Conservation (phyloP, 1,140 invertebrate species). For the Wasmannia auropunctata region DNA sequence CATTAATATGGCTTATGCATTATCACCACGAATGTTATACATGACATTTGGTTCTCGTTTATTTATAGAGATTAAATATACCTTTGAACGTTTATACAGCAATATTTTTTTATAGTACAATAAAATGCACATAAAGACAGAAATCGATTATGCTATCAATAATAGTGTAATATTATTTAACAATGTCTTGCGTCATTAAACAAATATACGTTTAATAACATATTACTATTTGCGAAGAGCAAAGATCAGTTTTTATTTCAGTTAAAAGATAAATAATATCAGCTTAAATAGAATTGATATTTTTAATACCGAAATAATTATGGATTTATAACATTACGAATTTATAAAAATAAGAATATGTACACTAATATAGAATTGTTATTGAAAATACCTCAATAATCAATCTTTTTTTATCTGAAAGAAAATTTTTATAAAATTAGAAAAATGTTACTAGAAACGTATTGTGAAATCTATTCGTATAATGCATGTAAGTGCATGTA, state of each 20-base stretch:
- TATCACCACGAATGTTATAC: background rate
- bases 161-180: background rate
- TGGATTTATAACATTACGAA: background rate
- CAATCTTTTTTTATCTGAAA: background rate
- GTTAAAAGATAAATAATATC: background rate
- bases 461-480: background rate
- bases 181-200: background rate
- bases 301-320: background rate
- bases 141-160: background rate
- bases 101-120: background rate
- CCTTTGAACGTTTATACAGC: background rate
- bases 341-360: conserved; percentile 16
- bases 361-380: background rate
- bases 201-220: background rate
- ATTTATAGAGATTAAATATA: background rate
- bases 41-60: background rate
- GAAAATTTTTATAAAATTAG: background rate
- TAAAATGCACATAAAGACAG: background rate
- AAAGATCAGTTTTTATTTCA: background rate
- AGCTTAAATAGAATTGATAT: background rate
- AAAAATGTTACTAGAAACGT: background rate
- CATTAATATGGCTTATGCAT: background rate
- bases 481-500: too few relatives aligned
- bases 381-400: background rate
- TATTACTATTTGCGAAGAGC: background rate